Evolutionary conservation across 2,888 invertebrate species (phyloP), one percentile per base, ranked within the genome.

Genomic region (Azorinus chamasolen): DNA sequence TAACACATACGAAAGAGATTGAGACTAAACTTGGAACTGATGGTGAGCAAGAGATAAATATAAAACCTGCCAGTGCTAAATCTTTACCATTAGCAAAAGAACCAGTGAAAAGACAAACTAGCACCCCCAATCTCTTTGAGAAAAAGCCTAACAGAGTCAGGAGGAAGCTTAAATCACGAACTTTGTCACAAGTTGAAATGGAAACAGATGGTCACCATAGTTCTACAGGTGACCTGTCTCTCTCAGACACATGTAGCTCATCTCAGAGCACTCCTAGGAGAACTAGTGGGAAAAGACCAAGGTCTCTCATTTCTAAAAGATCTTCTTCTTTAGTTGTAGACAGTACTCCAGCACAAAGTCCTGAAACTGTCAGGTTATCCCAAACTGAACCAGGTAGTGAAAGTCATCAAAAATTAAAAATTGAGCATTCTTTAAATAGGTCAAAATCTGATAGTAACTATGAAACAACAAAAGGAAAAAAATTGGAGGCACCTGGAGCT

Each of bases 251-350:
- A 14, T 18, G 43, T 5, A 16, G 25, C 6, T 10, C 10, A 16
- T 48, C 54, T 24, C 20, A 32, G 3, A 46, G 71, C 8, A n/a
- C n/a, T n/a, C 46, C 66, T 41, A 51, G 69, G 14, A 70, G 69
- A 55, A 46, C 69, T 18, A 69, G 58, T 27, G 46, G 65, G 22
- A 80, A 80, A 43, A 39, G 80, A 25, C 80, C 80, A 6, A 24
- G 80, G 37, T 76, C 80, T 48, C 41, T 80, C 37, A 77, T 80
- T 37, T 80, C 80, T 0, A 80, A 77, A 63, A 80, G 73, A 45
- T 69, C 76, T 24, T 70, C 69, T 64, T 46, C 72, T 3, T 22
- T 53, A 16, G 45, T 53, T 3, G 39, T 73, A 27, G 64, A 64
- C 6, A 41, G 43, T 16, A 69, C 59, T n/a, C 24, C 45, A 5